A percentile compares a stretch with the other conserved stretches of the same genome.
phyloP scores from a whole-genome alignment of 2,888 invertebrate genomes.

The Terebella lapidaria region DNA sequence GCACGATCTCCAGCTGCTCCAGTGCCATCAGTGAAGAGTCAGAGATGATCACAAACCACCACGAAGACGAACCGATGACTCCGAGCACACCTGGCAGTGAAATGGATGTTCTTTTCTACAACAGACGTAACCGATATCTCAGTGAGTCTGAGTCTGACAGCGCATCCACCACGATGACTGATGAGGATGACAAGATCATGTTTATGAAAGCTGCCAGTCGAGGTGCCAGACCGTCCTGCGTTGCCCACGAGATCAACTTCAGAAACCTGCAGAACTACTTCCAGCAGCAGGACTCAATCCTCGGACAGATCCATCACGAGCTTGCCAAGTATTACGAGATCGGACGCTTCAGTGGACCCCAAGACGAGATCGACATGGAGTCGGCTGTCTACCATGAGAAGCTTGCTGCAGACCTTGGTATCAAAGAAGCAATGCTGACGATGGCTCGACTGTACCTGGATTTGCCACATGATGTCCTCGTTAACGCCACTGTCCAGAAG shows the following conservation, averaged over 20 bases:
- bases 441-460: constrained; percentile 56
- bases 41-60: constrained; percentile 1
- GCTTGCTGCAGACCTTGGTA: constrained; percentile 57
- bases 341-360: constrained; percentile 52
- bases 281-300: constrained; percentile 45
- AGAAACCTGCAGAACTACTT: constrained; percentile 32
- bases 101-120: constrained; percentile 14
- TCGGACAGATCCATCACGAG: constrained; percentile 59
- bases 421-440: constrained; percentile 57
- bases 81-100: constrained; percentile 19
- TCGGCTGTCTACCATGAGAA: constrained; percentile 57
- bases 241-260: constrained; percentile 51
- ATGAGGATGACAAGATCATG: constrained; percentile 41
- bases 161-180: constrained; percentile 21
- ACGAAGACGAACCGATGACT: constrained; percentile 7
- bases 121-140: constrained; percentile 38
- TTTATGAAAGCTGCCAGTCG: constrained; percentile 26
- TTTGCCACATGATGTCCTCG: constrained; percentile 56
- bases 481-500: constrained; percentile 48
- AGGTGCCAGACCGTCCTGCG: constrained; percentile 51
- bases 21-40: constrained; percentile 7
- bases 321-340: constrained; percentile 59
- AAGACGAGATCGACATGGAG: constrained; percentile 55
- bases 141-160: constrained; percentile 21
- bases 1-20: constrained; percentile 33